phyloP scores from a whole-genome alignment of 2,797 vertebrate genomes.

The Melanotaenia parkinsoni region DNA sequence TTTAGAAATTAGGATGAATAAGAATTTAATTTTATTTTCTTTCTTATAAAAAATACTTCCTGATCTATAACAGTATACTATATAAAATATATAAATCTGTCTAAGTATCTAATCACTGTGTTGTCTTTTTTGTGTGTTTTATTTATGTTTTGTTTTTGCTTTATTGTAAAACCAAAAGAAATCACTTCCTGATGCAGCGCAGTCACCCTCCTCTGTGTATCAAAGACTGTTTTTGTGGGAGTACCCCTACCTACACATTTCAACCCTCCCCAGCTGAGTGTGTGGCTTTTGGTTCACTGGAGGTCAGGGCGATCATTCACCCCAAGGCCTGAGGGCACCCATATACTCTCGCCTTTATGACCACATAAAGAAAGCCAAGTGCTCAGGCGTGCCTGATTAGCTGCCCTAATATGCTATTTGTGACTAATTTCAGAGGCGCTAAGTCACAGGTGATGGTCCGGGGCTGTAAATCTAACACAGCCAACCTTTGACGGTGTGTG shows the following conservation, averaged over 20 bases:
- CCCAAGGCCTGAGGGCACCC: constrained; percentile 87
- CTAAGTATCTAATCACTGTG: constrained; percentile 28
- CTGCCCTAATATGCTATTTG: constrained; percentile 98
- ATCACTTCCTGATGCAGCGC: constrained; percentile 53
- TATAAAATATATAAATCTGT: background rate
- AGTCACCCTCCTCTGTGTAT: constrained; percentile 53
- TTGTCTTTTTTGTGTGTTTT: constrained; percentile 22
- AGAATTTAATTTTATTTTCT: background rate
- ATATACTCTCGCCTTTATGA: constrained; percentile 92
- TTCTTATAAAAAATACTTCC: background rate
- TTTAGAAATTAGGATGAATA: background rate
- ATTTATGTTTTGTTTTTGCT: constrained; percentile 39
- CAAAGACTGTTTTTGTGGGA: constrained; percentile 63
- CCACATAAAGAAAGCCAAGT: constrained; percentile 93
- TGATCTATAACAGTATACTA: background rate
- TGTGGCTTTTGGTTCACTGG: constrained; percentile 85
- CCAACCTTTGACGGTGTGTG: constrained; percentile 71
- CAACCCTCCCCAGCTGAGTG: constrained; percentile 69
- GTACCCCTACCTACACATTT: constrained; percentile 57
- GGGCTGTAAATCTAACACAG: constrained; percentile 89
- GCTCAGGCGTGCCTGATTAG: constrained; percentile 97
- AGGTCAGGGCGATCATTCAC: constrained; percentile 96
- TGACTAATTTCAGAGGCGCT: constrained; percentile 96
- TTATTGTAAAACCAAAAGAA: constrained; percentile 48
- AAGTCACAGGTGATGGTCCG: constrained; percentile 95